These are phyloP conservation scores for Chelonus formosanus DNA, from an alignment of 2,888 invertebrate species.

Conservation along the genomic window DNA sequence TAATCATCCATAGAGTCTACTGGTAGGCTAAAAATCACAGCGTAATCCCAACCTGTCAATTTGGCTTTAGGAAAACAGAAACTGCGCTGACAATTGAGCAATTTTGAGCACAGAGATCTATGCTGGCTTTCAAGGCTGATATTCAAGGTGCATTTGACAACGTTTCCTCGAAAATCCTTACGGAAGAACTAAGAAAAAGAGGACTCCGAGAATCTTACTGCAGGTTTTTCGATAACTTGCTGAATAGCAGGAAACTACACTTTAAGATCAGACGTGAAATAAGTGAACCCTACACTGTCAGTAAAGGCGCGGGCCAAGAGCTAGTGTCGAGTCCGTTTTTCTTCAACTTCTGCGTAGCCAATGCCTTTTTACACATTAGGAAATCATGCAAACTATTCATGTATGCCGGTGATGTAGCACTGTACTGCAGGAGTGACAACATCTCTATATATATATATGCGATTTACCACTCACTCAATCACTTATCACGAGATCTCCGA, in stretches of 20 bases:
- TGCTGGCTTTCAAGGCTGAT: background rate
- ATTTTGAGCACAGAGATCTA: background rate
- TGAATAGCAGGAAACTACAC: background rate
- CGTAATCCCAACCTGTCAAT: background rate
- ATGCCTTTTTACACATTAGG: background rate
- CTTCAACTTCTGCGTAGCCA: constrained; percentile 9
- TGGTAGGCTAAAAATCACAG: background rate
- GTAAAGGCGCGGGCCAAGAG: constrained; percentile 14
- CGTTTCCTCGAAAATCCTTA: background rate
- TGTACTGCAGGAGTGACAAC: too few relatives aligned
- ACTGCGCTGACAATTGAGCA: constrained; percentile 1
- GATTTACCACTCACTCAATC: too few relatives aligned
- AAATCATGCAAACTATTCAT: background rate
- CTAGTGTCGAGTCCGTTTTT: constrained; percentile 3
- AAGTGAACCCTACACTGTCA: background rate
- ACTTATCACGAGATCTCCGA: too few relatives aligned
- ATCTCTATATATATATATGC: too few relatives aligned
- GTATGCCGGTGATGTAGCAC: constrained; percentile 11
- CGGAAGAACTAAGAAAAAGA: background rate
- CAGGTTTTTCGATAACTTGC: constrained; percentile 7
- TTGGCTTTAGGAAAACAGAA: background rate
- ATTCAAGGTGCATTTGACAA: constrained; percentile 16
- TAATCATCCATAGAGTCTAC: background rate
- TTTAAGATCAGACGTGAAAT: background rate
- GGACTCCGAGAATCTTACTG: background rate